Evolutionary conservation across 2,888 invertebrate genomes (phyloP).

Genomic region (Agelastica alni): DNA sequence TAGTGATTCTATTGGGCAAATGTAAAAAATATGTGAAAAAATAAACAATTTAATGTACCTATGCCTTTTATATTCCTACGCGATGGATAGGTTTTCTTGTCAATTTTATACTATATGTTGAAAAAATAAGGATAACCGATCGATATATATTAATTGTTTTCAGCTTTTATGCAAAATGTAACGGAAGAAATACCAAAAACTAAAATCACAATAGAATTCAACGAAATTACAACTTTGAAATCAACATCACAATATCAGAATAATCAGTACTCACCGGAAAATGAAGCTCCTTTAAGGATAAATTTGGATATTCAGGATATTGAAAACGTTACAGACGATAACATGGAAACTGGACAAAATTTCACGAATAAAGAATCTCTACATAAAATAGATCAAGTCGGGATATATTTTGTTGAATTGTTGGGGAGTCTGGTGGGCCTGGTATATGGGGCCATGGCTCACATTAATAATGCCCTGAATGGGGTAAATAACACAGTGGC

Average conservation of each 20-base stretch:
- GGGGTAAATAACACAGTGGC: neutral
- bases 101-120: too few species aligned
- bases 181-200: slow-evolving; percentile 12
- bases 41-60: too few species aligned
- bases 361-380: slow-evolving; percentile 3
- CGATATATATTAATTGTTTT: too few species aligned
- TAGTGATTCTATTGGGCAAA: too few species aligned
- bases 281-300: slow-evolving; percentile 27
- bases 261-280: slow-evolving; percentile 3
- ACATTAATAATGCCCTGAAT: slow-evolving; percentile 28
- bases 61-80: too few species aligned
- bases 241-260: slow-evolving; percentile 4
- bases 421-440: slow-evolving; percentile 47
- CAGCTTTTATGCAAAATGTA: neutral
- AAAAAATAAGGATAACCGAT: too few species aligned
- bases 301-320: slow-evolving; percentile 28
- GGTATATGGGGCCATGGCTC: slow-evolving; percentile 47
- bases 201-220: slow-evolving; percentile 10
- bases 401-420: slow-evolving; percentile 47
- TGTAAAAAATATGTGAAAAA: too few species aligned
- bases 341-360: slow-evolving; percentile 4
- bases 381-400: slow-evolving; percentile 36
- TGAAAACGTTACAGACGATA: slow-evolving; percentile 11
- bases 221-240: neutral
- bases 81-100: too few species aligned